Base-by-base conservation (phyloP, 2,797 vertebrate species). In the Lepilemur ruficaudatus region DNA sequence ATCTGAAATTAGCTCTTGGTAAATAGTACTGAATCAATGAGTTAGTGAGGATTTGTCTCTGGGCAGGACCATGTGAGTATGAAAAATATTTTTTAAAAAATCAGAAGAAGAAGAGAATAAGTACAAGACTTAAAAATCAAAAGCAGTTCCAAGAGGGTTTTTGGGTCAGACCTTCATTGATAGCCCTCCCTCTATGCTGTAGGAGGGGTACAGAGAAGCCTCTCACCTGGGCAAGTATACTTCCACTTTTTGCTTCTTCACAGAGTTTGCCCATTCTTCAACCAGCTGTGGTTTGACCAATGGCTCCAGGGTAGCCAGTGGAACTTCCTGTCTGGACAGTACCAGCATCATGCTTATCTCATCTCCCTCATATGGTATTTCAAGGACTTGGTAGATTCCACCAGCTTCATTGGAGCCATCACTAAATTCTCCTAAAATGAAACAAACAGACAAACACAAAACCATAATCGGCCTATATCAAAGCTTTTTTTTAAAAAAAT, bases 161-260 rank as follows among this genome's bases (percentile, higher is more conserved):
- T 20, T 17, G 17, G 13, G 22, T 81, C 15, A 25, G 79, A 80
- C 8, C 13, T 75, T 73, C 25, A 38, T 0, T 38, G 59, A 23
- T 2, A 15, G 23, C 5, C 30, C 38, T 14, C 28, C 8, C 5
- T 7, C 10, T 4, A 4, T 15, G 32, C 46, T 72, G 0, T 55
- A 28, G 23, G 2, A 28, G 14, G 5, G 28, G n/a, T 17, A 28
- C 6, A 15, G 1, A 15, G 55, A 11, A 61, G 9, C 10, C n/a
- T 89, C 98, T 99, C 92, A 99, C 99, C 99, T 99, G 1, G 99
- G 61, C 61, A 63, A 32, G 61, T 63, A 63, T 50, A 99, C 99
- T 95, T 99, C 99, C 97, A 99, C 99, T 96, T 99, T 99, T 86
- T 99, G 99, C 93, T 99, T 99, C 98, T 99, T 99, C 20, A 99